A percentile compares a stretch with the other conserved stretches of the same genome.
phyloP scores from a whole-genome alignment of 2,888 invertebrate species.

The Bembecia ichneumoniformis region DNA sequence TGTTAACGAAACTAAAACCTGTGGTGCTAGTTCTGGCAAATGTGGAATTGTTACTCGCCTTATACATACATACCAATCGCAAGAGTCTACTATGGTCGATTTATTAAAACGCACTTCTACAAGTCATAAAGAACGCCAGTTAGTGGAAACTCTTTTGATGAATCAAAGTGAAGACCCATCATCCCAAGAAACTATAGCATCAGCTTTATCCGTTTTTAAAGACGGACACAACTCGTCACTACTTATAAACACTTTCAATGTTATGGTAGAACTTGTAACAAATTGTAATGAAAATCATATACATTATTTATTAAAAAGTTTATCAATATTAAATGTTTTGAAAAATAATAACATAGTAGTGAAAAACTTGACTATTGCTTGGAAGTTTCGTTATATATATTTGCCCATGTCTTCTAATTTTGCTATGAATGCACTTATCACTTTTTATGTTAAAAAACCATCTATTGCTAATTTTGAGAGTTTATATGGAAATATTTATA shows the following conservation, averaged over 20 bases:
- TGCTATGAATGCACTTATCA: slow-evolving; percentile 46
- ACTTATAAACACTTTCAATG: slow-evolving; percentile 35
- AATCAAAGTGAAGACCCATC: slow-evolving; percentile 11
- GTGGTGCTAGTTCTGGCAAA: slow-evolving; percentile 29
- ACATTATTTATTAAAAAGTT: slow-evolving; percentile 36
- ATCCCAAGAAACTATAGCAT: slow-evolving; percentile 14
- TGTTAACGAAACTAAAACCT: slow-evolving; percentile 9
- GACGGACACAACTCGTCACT: slow-evolving; percentile 40
- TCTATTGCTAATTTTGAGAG: slow-evolving; percentile 10
- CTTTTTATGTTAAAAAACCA: slow-evolving; percentile 25
- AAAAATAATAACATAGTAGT: slow-evolving; percentile 43
- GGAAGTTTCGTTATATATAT: slow-evolving; percentile 63
- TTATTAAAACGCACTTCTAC: slow-evolving; percentile 44
- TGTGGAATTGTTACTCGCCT: slow-evolving; percentile 36
- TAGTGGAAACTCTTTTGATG: slow-evolving; percentile 41
- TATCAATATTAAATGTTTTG: slow-evolving; percentile 43
- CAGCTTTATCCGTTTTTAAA: slow-evolving; percentile 34
- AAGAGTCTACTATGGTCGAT: slow-evolving; percentile 27
- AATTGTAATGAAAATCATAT: slow-evolving; percentile 49
- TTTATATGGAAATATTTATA: slow-evolving; percentile 18
- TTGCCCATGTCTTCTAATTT: slow-evolving; percentile 50
- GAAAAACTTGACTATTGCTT: slow-evolving; percentile 50
- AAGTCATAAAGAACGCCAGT: slow-evolving; percentile 34
- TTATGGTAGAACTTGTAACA: slow-evolving; percentile 39
- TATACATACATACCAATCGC: slow-evolving; percentile 27